Base-by-base conservation (phyloP, 1,140 invertebrate species). In the Dolichoris vasculosae region DNA sequence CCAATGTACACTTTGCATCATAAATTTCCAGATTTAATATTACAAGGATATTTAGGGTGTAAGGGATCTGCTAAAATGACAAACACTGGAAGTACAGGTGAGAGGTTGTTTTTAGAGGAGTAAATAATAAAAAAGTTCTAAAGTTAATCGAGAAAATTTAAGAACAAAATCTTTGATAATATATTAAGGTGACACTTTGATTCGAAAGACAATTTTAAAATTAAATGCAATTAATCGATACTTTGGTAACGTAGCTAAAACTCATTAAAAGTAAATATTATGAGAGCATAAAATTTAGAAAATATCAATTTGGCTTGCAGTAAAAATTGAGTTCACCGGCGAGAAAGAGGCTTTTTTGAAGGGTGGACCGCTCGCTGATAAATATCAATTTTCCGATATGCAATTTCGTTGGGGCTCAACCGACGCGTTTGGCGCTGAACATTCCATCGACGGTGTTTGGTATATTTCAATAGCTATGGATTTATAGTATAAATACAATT, bases 321-420 rank as follows among this genome's bases (percentile, higher is more conserved):
- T 89, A 4, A 88, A 84, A 82, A 77, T 89, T 15, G 85, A 89
- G n/a, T 82, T 90, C 17, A 2, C 40, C 7, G 46, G 85, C 7
- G 77, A 46, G 77, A 51, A 23, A 35, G 7, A 88, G 15, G 95
- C 95, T 2, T 88, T 90, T 1, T 87, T 96, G 8, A 90, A 90
- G 11, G 95, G 95, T 30, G 96, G 96, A 0, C 96, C 96, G 0
- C 93, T 96, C 0, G 92, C 95, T 8, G 94, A 95, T 43, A 92
- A 93, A 20, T 97, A 96, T 89, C 93, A 95, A 40, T 96, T 97
- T 84, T 94, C 95, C 75, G 96, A 97, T 84, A 92, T 98, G 87
- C 97, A 98, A 90, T 97, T 98, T 89, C 97, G 98, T 89, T 98
- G 97, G 96, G 96, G 96, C 0, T 93, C 95, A 6, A 95, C 95